Percentiles rank a stretch among this genome's conserved stretches.
Conservation (phyloP, 2,888 invertebrate genomes). For the Agrochola macilenta region DNA sequence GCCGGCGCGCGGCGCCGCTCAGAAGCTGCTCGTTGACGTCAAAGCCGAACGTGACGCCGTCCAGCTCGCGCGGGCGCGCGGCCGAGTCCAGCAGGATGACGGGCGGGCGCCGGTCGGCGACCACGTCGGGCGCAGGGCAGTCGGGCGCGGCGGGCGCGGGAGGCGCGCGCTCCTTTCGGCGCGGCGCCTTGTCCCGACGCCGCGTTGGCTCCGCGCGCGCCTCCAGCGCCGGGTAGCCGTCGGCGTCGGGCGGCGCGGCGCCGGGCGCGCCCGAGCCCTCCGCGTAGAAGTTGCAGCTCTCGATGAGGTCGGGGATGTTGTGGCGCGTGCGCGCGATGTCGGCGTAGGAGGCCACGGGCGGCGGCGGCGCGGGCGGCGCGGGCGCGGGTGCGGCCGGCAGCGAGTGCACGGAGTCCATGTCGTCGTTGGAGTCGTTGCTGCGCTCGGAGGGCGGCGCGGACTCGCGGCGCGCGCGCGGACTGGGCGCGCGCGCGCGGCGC, state of each 20-base stretch:
- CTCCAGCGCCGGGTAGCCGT: slow-evolving; percentile 71
- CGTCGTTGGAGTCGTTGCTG: slow-evolving; percentile 94
- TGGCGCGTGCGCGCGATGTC: slow-evolving; percentile 93
- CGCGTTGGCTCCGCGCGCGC: slow-evolving; percentile 64
- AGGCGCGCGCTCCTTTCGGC: slow-evolving; percentile 56
- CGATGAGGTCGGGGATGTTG: slow-evolving; percentile 89
- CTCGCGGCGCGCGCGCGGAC: slow-evolving; percentile 91
- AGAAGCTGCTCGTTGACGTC: slow-evolving; percentile 94
- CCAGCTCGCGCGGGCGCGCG: slow-evolving; percentile 88
- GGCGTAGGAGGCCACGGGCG: slow-evolving; percentile 93
- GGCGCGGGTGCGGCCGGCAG: slow-evolving; percentile 91
- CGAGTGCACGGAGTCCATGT: slow-evolving; percentile 96
- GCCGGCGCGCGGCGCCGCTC: slow-evolving; percentile 79
- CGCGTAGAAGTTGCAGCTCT: slow-evolving; percentile 88
- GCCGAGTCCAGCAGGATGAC: slow-evolving; percentile 93
- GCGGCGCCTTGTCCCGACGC: slow-evolving; percentile 58
- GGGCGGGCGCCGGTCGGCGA: slow-evolving; percentile 91
- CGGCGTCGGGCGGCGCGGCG: slow-evolving; percentile 61
- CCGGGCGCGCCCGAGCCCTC: slow-evolving; percentile 74
- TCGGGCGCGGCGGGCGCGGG: slow-evolving; percentile 71
- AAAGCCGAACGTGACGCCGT: slow-evolving; percentile 95
- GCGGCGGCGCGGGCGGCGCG: slow-evolving; percentile 91
- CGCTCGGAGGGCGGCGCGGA: slow-evolving; percentile 95
- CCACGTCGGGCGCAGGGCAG: slow-evolving; percentile 84
- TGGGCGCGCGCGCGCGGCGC: slow-evolving; percentile 73